Percentiles rank a stretch among this genome's conserved stretches.
phyloP scores from a whole-genome alignment of 2,113 vertebrate genomes.

The Mastomys natalensis region DNA sequence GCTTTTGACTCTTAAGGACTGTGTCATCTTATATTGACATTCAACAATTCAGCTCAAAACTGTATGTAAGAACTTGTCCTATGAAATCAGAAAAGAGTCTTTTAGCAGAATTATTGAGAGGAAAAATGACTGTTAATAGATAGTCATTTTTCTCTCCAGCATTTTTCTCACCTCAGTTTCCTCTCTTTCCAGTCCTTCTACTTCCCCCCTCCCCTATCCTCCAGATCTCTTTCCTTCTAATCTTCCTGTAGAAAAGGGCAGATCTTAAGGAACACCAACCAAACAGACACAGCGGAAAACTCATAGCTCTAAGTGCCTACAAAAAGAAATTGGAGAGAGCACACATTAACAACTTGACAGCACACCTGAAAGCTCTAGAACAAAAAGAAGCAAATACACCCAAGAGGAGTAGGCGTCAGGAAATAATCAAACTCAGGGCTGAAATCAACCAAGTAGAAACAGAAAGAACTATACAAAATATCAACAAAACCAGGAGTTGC shows the following conservation, averaged over 20 bases:
- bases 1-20: not conserved
- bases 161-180: not conserved
- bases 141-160: not conserved
- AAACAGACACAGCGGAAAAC: too few relatives aligned
- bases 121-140: not conserved
- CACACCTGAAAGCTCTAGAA: too few relatives aligned
- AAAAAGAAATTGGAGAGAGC: too few relatives aligned
- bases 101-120: not conserved
- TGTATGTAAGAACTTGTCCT: not conserved
- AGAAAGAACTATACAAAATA: too few relatives aligned
- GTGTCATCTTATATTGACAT: not conserved
- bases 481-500: too few relatives aligned
- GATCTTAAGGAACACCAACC: not conserved
- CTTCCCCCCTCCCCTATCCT: not conserved
- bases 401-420: too few relatives aligned
- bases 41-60: not conserved
- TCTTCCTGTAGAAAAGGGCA: not conserved
- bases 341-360: too few relatives aligned
- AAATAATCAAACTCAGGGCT: too few relatives aligned
- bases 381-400: too few relatives aligned
- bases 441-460: too few relatives aligned
- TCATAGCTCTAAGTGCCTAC: too few relatives aligned
- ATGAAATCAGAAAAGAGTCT: not conserved
- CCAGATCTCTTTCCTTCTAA: not conserved
- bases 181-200: not conserved